Percentiles rank a stretch among this genome's conserved stretches.
Conservation (phyloP, 2,113 vertebrate species). For the Planiliza haematocheilus region DNA sequence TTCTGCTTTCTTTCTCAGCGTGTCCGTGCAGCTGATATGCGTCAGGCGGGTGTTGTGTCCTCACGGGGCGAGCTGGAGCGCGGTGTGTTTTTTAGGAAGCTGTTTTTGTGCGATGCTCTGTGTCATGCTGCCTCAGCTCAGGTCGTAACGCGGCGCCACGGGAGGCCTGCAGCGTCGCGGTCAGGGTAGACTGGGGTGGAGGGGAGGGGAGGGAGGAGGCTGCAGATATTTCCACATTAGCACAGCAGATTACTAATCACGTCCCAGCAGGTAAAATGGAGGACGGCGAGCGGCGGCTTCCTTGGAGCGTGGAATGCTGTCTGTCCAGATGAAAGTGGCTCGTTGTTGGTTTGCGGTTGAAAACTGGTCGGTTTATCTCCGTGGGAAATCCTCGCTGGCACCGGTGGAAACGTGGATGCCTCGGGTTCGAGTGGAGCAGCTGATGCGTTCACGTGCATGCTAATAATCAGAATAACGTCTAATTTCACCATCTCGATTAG, state of each 20-base stretch:
- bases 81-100: not conserved
- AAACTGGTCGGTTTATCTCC: not conserved
- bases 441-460: too few species aligned
- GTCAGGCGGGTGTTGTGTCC: not conserved
- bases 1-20: constrained; percentile 19
- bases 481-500: too few species aligned
- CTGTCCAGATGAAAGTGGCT: not conserved
- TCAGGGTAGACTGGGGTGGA: too few species aligned
- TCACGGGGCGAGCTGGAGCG: too few species aligned
- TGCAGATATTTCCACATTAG: constrained; percentile 25
- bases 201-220: too few species aligned
- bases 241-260: not conserved
- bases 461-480: too few species aligned
- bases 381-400: too few species aligned
- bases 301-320: constrained; percentile 4
- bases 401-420: too few species aligned
- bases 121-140: constrained; percentile 38
- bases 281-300: too few species aligned
- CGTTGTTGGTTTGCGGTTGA: constrained; percentile 14
- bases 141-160: constrained; percentile 8
- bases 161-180: not conserved
- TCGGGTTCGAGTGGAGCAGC: too few species aligned
- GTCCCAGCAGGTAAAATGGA: constrained; percentile 29
- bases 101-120: not conserved
- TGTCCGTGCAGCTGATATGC: not conserved